Conservation (phyloP, 2,888 invertebrate genomes). For the Notocelia uddmanniana region DNA sequence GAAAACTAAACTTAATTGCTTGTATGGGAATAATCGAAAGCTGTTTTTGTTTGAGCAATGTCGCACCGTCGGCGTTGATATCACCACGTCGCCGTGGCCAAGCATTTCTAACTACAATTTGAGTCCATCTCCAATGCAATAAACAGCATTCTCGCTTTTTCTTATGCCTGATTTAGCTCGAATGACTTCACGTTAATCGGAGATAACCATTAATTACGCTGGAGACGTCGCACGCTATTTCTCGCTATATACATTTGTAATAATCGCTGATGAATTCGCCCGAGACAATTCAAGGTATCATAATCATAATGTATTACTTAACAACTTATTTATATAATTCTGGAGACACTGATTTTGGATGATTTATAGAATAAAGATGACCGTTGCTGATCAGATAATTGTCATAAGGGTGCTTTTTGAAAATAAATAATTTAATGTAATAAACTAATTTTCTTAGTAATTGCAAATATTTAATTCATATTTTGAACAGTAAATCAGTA, state of each 20-base stretch:
- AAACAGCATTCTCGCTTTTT: slow-evolving; percentile 32
- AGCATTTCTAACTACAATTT: slow-evolving; percentile 33
- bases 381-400: neutral
- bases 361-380: neutral
- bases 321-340: neutral
- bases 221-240: slow-evolving; percentile 11
- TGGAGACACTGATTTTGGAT: neutral
- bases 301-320: slow-evolving; percentile 16
- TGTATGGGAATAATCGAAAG: slow-evolving; percentile 64
- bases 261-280: slow-evolving; percentile 16
- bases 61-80: slow-evolving; percentile 67
- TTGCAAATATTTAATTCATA: neutral
- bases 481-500: neutral
- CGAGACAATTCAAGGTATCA: slow-evolving; percentile 10
- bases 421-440: neutral
- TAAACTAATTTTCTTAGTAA: neutral
- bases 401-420: neutral
- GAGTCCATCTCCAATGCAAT: slow-evolving; percentile 20
- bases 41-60: slow-evolving; percentile 58
- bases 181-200: slow-evolving; percentile 41
- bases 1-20: slow-evolving; percentile 62
- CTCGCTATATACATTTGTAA: slow-evolving; percentile 25
- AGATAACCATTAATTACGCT: slow-evolving; percentile 30
- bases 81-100: slow-evolving; percentile 55
- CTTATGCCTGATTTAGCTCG: slow-evolving; percentile 30